A percentile compares a stretch with the other conserved stretches of the same genome.
phyloP scores from a whole-genome alignment of 2,888 invertebrate genomes.

The Nomada fabriciana region DNA sequence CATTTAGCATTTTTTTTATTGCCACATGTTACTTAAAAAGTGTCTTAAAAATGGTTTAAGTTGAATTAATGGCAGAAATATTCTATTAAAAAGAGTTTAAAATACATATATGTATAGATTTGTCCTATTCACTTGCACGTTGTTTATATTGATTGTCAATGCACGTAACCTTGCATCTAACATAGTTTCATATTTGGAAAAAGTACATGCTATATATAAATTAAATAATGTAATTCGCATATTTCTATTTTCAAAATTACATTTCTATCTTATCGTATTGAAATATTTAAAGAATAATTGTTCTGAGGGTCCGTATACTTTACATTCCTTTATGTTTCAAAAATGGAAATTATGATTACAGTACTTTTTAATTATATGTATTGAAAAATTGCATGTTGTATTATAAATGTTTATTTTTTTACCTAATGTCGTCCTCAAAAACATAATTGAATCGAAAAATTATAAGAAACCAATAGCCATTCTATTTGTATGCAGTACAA shows the following conservation, averaged over 20 bases:
- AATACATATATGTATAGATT: not conserved
- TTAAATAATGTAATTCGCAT: not conserved
- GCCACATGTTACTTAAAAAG: not conserved
- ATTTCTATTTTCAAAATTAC: slow-evolving; percentile 7
- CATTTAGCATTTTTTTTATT: not conserved
- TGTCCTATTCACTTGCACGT: slow-evolving; percentile 3
- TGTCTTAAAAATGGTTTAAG: not conserved
- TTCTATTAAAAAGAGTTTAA: not conserved
- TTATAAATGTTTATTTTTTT: too few relatives aligned
- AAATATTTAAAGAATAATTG: not conserved
- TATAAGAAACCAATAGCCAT: too few relatives aligned
- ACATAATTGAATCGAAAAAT: too few relatives aligned
- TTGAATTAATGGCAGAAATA: not conserved
- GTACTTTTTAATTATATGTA: too few relatives aligned
- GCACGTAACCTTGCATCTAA: not conserved
- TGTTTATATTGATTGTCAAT: slow-evolving; percentile 13
- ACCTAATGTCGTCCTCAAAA: too few relatives aligned
- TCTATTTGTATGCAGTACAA: too few relatives aligned
- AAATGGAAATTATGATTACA: too few relatives aligned
- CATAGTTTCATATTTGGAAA: too few relatives aligned
- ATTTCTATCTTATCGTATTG: not conserved
- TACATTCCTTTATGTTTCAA: too few relatives aligned
- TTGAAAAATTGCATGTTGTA: too few relatives aligned
- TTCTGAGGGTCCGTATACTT: too few relatives aligned
- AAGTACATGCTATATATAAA: not conserved